Base-by-base conservation (phyloP, 2,113 vertebrate genomes). In the Elephantulus edwardii region DNA sequence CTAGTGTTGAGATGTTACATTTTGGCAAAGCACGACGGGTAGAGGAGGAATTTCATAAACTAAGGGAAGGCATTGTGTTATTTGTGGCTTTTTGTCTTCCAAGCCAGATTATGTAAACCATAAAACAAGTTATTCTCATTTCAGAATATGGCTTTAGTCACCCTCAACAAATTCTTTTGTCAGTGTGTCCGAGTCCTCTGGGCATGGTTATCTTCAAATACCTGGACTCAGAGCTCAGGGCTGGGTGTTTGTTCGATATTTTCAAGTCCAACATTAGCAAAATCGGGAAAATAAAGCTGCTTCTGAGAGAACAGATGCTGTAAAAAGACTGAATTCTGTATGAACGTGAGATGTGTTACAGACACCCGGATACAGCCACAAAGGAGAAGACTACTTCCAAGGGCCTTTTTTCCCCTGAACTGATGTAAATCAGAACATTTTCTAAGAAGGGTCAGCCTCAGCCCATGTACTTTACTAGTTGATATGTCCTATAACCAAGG, bases 391-490 rank as follows among this genome's bases (percentile, higher is more conserved):
- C 40, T 17, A 77, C 58, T 58, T 40, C 13, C n/a, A 66, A 83
- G 44, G 50, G 22, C 44, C 48, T 72, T 83, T 2, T 60, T 60
- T 93, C 38, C 81, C 77, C 46, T 93, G 74, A 74, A 92, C 52
- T 35, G 38, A 86, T 85, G 16, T 68, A 93, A 94, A 95, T 94
- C 71, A 95, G 93, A 91, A 82, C n/a, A 71, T 87, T 92, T 94
- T 75, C 70, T 54, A 78, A 93, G 74, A 92, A 56, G 84, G 74
- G 89, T 94, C 91, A 93, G 68, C 50, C 84, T 44, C n/a, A n/a
- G n/a, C n/a, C n/a, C 24, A n/a, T 91, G 85, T 93, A 92, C 92
- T 94, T 96, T 95, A 95, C 94, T 89, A 93, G 46, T 24, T 60
- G 82, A 87, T 70, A 94, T 90, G 46, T 75, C 81, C 17, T 80